phyloP scores from a whole-genome alignment of 37 sponge, comb jelly and placozoan species.

The Ephydatia muelleri region DNA sequence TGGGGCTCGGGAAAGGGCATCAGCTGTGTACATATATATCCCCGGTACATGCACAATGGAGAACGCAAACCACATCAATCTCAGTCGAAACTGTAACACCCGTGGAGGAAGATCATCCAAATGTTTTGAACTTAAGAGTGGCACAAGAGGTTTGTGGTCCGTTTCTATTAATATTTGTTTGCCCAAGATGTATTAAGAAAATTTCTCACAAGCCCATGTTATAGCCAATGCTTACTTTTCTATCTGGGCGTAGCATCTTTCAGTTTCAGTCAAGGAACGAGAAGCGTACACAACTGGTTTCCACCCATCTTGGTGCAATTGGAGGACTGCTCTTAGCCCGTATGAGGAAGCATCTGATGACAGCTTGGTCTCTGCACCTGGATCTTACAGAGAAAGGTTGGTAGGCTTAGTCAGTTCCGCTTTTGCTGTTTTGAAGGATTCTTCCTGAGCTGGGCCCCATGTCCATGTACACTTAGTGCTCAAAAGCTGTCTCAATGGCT shows the following conservation, averaged over 20 bases:
- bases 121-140: too few relatives aligned
- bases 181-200: too few relatives aligned
- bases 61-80: too few relatives aligned
- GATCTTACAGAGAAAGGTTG: conserved; percentile 15
- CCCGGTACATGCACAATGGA: too few relatives aligned
- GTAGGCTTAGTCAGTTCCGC: neutral
- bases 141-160: too few relatives aligned
- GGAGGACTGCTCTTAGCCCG: conserved; percentile 14
- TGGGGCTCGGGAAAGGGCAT: too few relatives aligned
- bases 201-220: too few relatives aligned
- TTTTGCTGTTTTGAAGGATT: conserved; percentile 12
- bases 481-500: conserved; percentile 22
- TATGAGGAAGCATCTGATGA: conserved; percentile 27
- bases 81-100: too few relatives aligned
- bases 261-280: conserved; percentile 25
- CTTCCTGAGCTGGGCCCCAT: conserved; percentile 12
- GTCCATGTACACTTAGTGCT: conserved; percentile 7
- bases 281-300: conserved; percentile 28
- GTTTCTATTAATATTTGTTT: too few relatives aligned
- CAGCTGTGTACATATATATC: too few relatives aligned
- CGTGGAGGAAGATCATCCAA: too few relatives aligned
- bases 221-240: conserved; percentile 47
- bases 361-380: neutral
- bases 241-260: conserved; percentile 38
- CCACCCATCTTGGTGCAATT: neutral